Base-by-base conservation (phyloP, 92 coral and sea anemone species). In the Plumapathes pennacea region DNA sequence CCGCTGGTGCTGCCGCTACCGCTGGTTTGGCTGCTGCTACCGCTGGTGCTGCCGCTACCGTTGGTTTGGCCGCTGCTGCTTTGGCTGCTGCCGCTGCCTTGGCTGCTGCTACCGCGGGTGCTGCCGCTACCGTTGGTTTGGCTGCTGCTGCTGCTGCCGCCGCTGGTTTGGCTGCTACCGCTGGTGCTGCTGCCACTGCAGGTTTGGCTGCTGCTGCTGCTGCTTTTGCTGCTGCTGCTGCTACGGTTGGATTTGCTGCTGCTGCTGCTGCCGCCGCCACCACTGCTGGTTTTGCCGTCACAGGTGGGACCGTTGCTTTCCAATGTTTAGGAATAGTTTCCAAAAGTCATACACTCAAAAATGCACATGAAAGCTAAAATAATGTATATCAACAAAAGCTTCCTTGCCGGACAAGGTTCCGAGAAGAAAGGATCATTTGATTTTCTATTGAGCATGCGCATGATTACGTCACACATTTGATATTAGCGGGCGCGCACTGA, bases 21-120 rank as follows among this genome's bases (percentile, higher is more conserved):
- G 60, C 33, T 8, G 72, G 28, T 3, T 59, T 56, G 2, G 59
- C 60, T 8, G 27, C 1, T 0, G 61, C 60, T 1, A 61, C 72
- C 34, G 33, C 32, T 15, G 50, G 72, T 21, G 72, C 72, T 14
- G 72, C 72, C 30, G 36, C 3, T 29, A 31, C 38, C 15, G 61
- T 15, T 13, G 46, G 50, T 3, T 20, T 52, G 13, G 50, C 72
- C 22, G 72, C 72, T 19, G 25, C 23, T 2, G 57, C 58, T 8
- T 57, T 51, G 14, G 62, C 62, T 9, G 25, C 33, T 6, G 62
- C 49, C 10, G 72, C 86, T 14, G 51, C 44, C 28, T 72, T 58
- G 18, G 81, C 86, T 19, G 81, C 85, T 0, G 58, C 74, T n/a
- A 58, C 38, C 12, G 75, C 81, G 1, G 57, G 51, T 8, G 49